These are phyloP conservation scores for Pherbina coryleti DNA, from an alignment of 2,888 invertebrate genomes.

Conservation along the genomic window DNA sequence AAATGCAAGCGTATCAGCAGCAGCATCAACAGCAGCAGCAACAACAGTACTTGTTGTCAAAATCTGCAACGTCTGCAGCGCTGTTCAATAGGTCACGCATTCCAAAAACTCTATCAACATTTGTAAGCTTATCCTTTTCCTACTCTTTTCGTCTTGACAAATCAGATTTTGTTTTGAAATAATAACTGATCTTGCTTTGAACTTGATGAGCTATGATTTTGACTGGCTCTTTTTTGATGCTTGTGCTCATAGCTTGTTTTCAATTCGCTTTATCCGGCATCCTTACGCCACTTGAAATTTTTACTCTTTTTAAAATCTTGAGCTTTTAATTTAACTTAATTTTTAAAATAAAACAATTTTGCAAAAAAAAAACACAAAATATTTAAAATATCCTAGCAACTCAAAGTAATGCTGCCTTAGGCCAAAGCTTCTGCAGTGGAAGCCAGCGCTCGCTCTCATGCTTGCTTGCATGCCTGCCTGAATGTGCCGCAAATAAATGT, in stretches of 20 bases:
- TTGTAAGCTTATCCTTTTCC: slow-evolving; percentile 64
- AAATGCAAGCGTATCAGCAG: slow-evolving; percentile 57
- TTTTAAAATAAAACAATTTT: too few relatives aligned
- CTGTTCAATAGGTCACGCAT: slow-evolving; percentile 71
- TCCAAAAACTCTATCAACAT: slow-evolving; percentile 69
- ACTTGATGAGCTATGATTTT: too few relatives aligned
- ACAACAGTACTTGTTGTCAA: slow-evolving; percentile 57
- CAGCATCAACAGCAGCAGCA: slow-evolving; percentile 54
- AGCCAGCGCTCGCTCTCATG: slow-evolving; percentile 11
- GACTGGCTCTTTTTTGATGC: neutral
- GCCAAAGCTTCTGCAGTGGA: neutral
- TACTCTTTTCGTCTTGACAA: neutral
- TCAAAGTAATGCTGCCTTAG: neutral
- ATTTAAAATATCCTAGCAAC: too few relatives aligned
- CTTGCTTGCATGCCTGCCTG: slow-evolving; percentile 14
- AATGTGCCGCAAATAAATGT: neutral
- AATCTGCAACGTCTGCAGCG: slow-evolving; percentile 70
- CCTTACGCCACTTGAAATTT: neutral
- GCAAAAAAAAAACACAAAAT: too few relatives aligned
- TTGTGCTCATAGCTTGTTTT: slow-evolving; percentile 11
- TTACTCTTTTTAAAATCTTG: too few relatives aligned
- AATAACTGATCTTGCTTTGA: too few relatives aligned
- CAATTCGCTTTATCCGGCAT: neutral
- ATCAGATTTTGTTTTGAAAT: slow-evolving; percentile 35
- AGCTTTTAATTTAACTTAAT: neutral